A percentile compares a stretch with the other conserved stretches of the same genome.
phyloP scores from a whole-genome alignment of 2,888 invertebrate species.

The Tholera decimalis region DNA sequence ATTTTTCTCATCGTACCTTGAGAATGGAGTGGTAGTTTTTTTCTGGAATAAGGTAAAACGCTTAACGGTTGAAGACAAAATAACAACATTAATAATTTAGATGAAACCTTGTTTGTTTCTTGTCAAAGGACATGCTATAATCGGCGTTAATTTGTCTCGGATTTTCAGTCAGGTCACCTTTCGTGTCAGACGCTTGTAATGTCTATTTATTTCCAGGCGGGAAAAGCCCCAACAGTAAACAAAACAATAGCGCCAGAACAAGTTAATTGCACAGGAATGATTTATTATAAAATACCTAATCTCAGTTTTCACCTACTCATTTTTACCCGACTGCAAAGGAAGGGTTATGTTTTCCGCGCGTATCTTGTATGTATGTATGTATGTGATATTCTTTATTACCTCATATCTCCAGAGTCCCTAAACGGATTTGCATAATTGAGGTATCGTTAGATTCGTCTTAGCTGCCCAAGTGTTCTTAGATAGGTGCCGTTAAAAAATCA shows the following conservation, averaged over 20 bases:
- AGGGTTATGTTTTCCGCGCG: too few species aligned
- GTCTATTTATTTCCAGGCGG: slow-evolving; percentile 35
- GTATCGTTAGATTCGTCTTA: too few species aligned
- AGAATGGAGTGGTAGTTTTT: slow-evolving; percentile 23
- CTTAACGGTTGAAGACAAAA: slow-evolving; percentile 10
- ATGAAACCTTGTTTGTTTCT: slow-evolving; percentile 29
- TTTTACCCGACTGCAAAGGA: too few species aligned
- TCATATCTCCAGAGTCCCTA: too few species aligned
- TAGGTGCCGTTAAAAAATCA: too few species aligned
- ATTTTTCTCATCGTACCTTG: slow-evolving; percentile 19
- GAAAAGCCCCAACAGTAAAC: slow-evolving; percentile 24
- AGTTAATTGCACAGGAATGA: slow-evolving; percentile 14
- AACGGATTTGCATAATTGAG: too few species aligned
- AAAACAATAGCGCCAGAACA: slow-evolving; percentile 23
- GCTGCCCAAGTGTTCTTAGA: too few species aligned
- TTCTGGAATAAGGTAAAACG: slow-evolving; percentile 46
- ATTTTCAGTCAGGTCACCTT: slow-evolving; percentile 31
- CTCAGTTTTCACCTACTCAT: neutral
- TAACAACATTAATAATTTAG: slow-evolving; percentile 35
- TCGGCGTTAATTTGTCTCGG: slow-evolving; percentile 10
- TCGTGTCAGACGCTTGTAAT: slow-evolving; percentile 1
- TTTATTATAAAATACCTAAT: neutral
- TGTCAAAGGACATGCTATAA: slow-evolving; percentile 35
- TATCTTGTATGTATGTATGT: too few species aligned
- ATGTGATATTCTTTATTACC: too few species aligned